Evolutionary conservation across 2,888 invertebrate genomes (phyloP), one percentile per base, ranked within the genome.

Genomic region (Eupithecia insigniata): DNA sequence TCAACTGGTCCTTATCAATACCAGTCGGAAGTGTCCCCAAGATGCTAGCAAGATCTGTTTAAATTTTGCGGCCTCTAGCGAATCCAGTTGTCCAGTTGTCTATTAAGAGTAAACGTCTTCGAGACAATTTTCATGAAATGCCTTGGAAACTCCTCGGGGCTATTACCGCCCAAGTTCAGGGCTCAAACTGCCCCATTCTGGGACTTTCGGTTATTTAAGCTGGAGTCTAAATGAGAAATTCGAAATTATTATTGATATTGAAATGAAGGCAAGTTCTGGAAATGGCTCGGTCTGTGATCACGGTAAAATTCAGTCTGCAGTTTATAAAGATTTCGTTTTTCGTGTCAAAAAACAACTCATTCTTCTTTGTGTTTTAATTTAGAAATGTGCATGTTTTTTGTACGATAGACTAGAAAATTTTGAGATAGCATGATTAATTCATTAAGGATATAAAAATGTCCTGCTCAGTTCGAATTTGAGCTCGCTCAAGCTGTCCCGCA

Each of bases 161-260:
- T 68, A 75, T 75, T 75, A 72, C 70, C 66, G 81, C 77, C 78
- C 80, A 79, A 85, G 83, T 87, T 84, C 83, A 85, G 87, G 86
- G 81, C 83, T 79, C 82, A 81, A 83, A 87, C 86, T 86, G 83
- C 82, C 80, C 80, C 78, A 79, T 77, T 78, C 67, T 61, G 71
- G 68, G 72, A 71, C 81, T 84, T 84, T 86, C 84, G 80, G 82
- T 82, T 84, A 82, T 83, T 86, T 84, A 84, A 87, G 83, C 87
- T 86, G 83, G 70, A 77, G 68, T 64, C 64, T 60, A 30, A 60
- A 60, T 60, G 60, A 30, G 64, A 34, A 62, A 39, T 34, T 34
- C 5, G 22, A 34, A 39, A 64, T 64, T 34, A 64, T 64, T 64
- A 64, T 64, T 36, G 61, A 62, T 62, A 62, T 62, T 62, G 61